Evolutionary conservation across 2,888 invertebrate genomes (phyloP).

Genomic region (Mantis religiosa): DNA sequence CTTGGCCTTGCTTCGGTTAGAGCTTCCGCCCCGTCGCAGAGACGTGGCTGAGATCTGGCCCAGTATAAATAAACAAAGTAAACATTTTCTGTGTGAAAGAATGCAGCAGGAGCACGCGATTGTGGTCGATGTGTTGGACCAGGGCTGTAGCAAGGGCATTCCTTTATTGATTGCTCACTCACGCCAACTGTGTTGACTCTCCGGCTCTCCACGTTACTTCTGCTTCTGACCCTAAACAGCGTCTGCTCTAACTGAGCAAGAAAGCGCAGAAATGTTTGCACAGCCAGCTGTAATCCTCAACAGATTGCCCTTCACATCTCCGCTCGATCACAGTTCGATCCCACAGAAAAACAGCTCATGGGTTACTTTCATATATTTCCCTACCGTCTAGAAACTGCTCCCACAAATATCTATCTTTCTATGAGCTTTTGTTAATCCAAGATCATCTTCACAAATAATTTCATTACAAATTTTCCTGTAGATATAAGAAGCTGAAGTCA

Average conservation of each 20-base stretch:
- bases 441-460: too few species aligned
- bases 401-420: too few species aligned
- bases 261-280: not conserved
- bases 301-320: not conserved
- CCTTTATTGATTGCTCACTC: constrained; percentile 11
- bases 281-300: not conserved
- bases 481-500: too few species aligned
- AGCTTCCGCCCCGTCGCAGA: too few species aligned
- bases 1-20: too few species aligned
- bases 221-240: not conserved
- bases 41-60: too few species aligned
- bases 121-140: not conserved
- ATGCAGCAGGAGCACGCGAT: not conserved
- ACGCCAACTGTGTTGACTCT: not conserved
- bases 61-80: not conserved
- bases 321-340: too few species aligned
- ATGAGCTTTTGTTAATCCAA: too few species aligned
- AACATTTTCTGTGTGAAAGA: not conserved
- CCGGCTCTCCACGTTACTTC: not conserved
- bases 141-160: constrained; percentile 1
- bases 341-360: too few species aligned
- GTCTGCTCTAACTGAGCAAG: not conserved
- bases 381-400: too few species aligned
- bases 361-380: too few species aligned
- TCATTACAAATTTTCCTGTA: too few species aligned